These are phyloP conservation scores for Ganaspis sp. DNA, from an alignment of 1,140 invertebrate genomes.

Conservation along the genomic window DNA sequence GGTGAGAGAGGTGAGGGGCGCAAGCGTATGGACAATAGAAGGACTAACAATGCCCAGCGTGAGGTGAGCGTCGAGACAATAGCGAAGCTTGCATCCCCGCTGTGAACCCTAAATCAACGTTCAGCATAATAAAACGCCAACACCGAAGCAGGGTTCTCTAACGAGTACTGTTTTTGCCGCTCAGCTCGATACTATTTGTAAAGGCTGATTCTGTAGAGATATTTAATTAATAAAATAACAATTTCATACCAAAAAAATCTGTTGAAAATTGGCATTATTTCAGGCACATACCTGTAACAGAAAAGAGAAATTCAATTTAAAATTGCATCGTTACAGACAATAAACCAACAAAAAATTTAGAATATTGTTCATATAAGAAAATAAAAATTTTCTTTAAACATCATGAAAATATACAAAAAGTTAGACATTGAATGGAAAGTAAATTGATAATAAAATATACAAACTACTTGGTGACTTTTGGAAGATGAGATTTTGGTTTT, in stretches of 20 bases:
- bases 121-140: conserved; percentile 71
- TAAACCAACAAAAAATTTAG: no score
- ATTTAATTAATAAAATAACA: not conserved
- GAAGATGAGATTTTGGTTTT: no score
- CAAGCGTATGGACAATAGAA: conserved; percentile 62
- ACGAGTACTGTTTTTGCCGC: conserved; percentile 63
- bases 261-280: no score
- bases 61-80: conserved; percentile 69
- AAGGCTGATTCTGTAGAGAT: not conserved
- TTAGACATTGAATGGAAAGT: no score
- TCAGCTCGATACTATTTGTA: not conserved
- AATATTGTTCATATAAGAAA: no score
- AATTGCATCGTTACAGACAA: no score
- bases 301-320: no score
- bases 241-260: not conserved
- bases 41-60: conserved; percentile 69
- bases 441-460: no score
- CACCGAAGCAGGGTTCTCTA: conserved; percentile 58
- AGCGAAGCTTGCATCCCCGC: conserved; percentile 56
- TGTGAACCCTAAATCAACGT: conserved; percentile 71
- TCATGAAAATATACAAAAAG: no score
- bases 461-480: no score
- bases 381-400: no score
- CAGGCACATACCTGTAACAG: no score
- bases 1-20: conserved; percentile 19